These are phyloP conservation scores for Paelopatides confundens DNA, from an alignment of 53 echinoderm and acorn worm species.

Conservation along the genomic window DNA sequence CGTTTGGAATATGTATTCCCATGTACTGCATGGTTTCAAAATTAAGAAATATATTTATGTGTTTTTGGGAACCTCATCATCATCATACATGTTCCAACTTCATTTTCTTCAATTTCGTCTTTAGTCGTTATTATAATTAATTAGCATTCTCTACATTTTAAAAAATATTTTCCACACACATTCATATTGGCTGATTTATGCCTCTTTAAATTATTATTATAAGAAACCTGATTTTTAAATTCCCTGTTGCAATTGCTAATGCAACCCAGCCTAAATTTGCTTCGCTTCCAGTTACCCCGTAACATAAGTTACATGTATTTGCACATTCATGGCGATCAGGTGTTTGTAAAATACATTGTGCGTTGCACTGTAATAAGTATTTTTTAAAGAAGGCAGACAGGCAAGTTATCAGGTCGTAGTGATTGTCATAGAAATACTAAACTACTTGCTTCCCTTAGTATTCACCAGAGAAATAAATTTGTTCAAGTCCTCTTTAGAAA, in stretches of 20 bases:
- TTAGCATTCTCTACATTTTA: too few species aligned
- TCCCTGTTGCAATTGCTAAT: neutral
- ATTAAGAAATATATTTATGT: neutral
- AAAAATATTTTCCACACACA: too few species aligned
- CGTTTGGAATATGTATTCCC: too few species aligned
- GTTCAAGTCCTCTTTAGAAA: neutral
- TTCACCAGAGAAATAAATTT: neutral
- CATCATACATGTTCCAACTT: neutral
- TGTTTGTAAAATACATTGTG: constrained; percentile 3
- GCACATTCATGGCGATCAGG: too few species aligned
- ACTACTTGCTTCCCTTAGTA: neutral
- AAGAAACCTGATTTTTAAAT: neutral
- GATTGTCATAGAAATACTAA: neutral
- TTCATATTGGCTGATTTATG: too few species aligned
- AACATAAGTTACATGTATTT: neutral
- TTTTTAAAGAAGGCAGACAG: neutral
- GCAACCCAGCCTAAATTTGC: neutral
- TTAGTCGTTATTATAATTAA: too few species aligned
- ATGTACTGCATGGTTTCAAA: too few species aligned
- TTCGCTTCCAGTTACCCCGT: neutral
- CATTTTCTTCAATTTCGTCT: neutral
- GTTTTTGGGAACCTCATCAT: neutral
- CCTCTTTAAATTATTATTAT: neutral
- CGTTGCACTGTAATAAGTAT: neutral
- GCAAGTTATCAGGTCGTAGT: neutral